Conservation (phyloP, 1,140 invertebrate species). For the Caenorhabditis elegans region DNA sequence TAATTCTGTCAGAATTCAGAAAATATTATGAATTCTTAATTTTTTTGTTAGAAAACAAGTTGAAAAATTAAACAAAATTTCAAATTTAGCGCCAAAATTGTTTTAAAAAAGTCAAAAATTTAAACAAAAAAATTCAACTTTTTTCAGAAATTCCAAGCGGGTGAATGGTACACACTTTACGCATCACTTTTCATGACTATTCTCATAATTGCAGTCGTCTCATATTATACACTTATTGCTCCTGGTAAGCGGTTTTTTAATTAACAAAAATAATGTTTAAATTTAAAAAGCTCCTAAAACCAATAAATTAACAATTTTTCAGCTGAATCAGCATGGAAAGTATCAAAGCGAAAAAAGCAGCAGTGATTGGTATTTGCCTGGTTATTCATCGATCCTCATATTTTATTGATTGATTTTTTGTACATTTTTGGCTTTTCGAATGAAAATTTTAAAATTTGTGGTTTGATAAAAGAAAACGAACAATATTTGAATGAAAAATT, state of each 20-base stretch:
- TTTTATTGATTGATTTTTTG: background rate
- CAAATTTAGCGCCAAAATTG: too few relatives aligned
- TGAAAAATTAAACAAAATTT: too few relatives aligned
- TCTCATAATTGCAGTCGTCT: background rate
- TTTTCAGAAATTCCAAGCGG: slow-evolving; percentile 25
- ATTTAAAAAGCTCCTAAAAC: too few relatives aligned
- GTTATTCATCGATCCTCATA: background rate
- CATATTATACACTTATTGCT: background rate
- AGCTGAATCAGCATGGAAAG: slow-evolving; percentile 19
- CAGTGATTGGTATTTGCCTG: background rate
- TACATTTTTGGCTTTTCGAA: background rate
- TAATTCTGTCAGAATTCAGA: too few relatives aligned
- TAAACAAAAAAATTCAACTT: background rate
- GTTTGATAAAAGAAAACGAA: too few relatives aligned
- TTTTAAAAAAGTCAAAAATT: too few relatives aligned
- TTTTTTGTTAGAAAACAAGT: too few relatives aligned
- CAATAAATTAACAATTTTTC: background rate
- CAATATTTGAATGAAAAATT: too few relatives aligned
- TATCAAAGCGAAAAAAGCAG: slow-evolving; percentile 11
- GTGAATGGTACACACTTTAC: slow-evolving; percentile 26
- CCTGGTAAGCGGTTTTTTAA: background rate
- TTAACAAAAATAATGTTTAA: too few relatives aligned
- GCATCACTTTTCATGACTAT: slow-evolving; percentile 25
- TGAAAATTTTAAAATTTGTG: too few relatives aligned
- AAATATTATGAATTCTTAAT: too few relatives aligned